Evolutionary conservation across 2,113 vertebrate genomes (phyloP), one percentile per base, ranked within the genome.

Genomic region (Chiloscyllium plagiosum): DNA sequence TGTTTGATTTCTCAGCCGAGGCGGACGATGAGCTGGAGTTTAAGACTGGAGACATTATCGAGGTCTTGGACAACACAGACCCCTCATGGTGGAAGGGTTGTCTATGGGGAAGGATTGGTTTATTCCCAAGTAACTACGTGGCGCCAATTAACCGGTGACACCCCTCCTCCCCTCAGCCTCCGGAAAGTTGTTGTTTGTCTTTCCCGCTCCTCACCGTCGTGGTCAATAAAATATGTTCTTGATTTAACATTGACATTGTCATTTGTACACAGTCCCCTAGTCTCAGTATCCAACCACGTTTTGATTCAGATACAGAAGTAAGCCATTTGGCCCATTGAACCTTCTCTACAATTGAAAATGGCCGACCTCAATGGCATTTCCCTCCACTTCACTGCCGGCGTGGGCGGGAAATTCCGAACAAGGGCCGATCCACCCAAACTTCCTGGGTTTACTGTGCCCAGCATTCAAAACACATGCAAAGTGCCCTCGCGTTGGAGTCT

Each of bases 71-170:
- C 96, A 98, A 96, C 96, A 98, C 98, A 0, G 98, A 99, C 96
- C 90, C 97, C 0, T 98, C 98, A 0, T 99, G 99, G 99, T 99
- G 99, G 99, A 98, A 96, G 22, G 99, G 99, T 66, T 97, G 97
- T 22, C 98, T 99, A 96, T 97, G 97, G 83, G 98, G 98, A 42
- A 97, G 96, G 2, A 96, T 97, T 2, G 99, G 99, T 89, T 98
- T 99, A 96, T 99, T 99, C 96, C 99, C 99, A 1, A 97, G 98
- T 93, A 99, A 99, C 97, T 99, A 99, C 0, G 99, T 98, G 12
- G 96, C 96, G 2, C 97, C 97, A 0, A 95, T 98, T 95, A 97
- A 20, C 20, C 97, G 97, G 72, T 98, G 97, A 98, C 56, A 72
- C 7, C 12, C 47, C 29, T 47, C 42, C 42, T 47, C 65, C 65